phyloP scores from a whole-genome alignment of 2,888 invertebrate genomes.

The Scaptomyza tumidula region DNA sequence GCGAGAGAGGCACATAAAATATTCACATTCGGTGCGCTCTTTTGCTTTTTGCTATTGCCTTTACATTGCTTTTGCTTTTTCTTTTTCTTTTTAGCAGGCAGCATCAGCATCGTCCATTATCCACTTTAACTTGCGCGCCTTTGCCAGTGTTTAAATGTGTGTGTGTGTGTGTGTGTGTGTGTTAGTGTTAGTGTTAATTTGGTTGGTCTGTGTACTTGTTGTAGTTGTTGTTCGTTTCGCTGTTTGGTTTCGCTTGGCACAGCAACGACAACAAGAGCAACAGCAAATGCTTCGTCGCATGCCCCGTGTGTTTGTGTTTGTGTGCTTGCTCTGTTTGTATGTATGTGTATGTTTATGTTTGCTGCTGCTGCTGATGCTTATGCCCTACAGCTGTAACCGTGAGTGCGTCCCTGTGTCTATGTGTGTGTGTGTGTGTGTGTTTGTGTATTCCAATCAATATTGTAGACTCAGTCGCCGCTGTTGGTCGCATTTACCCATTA shows the following conservation, averaged over 20 bases:
- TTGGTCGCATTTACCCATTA: constrained; percentile 77
- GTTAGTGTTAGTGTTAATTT: constrained; percentile 28
- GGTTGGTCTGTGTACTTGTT: constrained; percentile 36
- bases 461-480: constrained; percentile 73
- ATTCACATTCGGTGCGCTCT: constrained; percentile 48
- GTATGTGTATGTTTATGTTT: constrained; percentile 55
- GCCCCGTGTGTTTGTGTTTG: constrained; percentile 28
- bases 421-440: constrained; percentile 35
- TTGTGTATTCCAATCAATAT: constrained; percentile 76
- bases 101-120: constrained; percentile 66
- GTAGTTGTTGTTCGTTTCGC: constrained; percentile 70
- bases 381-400: constrained; percentile 61
- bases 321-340: constrained; percentile 30
- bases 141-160: constrained; percentile 28
- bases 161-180: constrained; percentile 16
- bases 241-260: constrained; percentile 72
- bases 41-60: constrained; percentile 41
- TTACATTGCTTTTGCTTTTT: constrained; percentile 14
- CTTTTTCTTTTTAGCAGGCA: constrained; percentile 40
- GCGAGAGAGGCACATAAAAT: constrained; percentile 18
- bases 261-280: constrained; percentile 38
- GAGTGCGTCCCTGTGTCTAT: constrained; percentile 33
- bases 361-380: constrained; percentile 34
- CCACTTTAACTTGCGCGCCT: constrained; percentile 74
- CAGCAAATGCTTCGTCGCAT: constrained; percentile 47